Conservation (phyloP, 2,888 invertebrate genomes). For the Pyrocoelia pectoralis region DNA sequence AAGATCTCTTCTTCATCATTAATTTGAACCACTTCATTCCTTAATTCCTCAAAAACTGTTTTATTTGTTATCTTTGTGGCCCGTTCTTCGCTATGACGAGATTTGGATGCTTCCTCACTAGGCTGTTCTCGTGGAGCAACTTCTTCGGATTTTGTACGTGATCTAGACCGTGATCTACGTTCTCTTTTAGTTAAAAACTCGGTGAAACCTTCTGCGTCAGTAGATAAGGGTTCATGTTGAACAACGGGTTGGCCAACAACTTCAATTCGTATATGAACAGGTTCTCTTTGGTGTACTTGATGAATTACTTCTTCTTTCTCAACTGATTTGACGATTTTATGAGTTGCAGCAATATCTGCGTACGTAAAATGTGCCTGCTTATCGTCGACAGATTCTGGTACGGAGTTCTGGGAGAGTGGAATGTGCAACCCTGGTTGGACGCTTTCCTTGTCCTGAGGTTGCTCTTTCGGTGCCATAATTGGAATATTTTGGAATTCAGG, state of each 20-base stretch:
- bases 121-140: background rate
- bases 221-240: slow-evolving; percentile 35
- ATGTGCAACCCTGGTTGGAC: too few relatives aligned
- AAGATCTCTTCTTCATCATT: too few relatives aligned
- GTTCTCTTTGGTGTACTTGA: slow-evolving; percentile 42
- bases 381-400: too few relatives aligned
- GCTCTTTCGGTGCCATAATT: too few relatives aligned
- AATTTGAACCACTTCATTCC: too few relatives aligned
- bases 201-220: slow-evolving; percentile 50
- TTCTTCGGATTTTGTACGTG: slow-evolving; percentile 25
- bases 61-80: too few relatives aligned
- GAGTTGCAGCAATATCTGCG: background rate
- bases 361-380: background rate
- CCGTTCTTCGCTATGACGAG: too few relatives aligned
- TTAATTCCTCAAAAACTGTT: too few relatives aligned
- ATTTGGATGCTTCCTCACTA: background rate
- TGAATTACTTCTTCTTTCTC: background rate
- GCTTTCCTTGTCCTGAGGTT: too few relatives aligned
- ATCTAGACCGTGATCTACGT: slow-evolving; percentile 48
- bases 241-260: slow-evolving; percentile 37
- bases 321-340: background rate
- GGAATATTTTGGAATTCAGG: too few relatives aligned
- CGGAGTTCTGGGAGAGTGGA: too few relatives aligned
- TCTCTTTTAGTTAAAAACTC: slow-evolving; percentile 46
- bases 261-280: slow-evolving; percentile 34